Evolutionary conservation across 2,888 invertebrate species (phyloP), one percentile per base, ranked within the genome.

Genomic region (Morpho achilles): DNA sequence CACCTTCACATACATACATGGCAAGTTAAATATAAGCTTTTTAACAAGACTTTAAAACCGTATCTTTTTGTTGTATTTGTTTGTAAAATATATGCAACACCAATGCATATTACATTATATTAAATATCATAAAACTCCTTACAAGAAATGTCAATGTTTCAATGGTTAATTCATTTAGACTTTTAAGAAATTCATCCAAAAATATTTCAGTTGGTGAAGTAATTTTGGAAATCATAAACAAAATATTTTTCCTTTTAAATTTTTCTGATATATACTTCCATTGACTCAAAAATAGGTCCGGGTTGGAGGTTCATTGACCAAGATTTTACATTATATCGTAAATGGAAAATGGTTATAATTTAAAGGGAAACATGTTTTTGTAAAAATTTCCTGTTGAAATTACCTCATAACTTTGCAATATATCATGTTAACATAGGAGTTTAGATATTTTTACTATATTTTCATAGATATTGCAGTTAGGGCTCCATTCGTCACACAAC

Each of bases 401-500:
- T 41, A 43, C 16, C 42, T 7, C 9, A 16, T 16, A 16, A 32
- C 32, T 32, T 32, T 32, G 32, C 32, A 32, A 32, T 32, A 32
- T 5, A 5, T 32, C 32, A 32, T 32, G 32, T 5, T 32, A 32
- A 32, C 32, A 32, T 32, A 32, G 32, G 32, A 32, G 2, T 32
- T 32, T 32, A 32, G 32, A 32, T 32, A 32, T 32, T 32, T 32
- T 5, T 5, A 32, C 3, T 32, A 32, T 32, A 32, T 2, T 32
- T 32, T 5, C 32, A 32, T 5, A 32, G 4, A 32, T 46, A 52
- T 46, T 22, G 54, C 52, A 32, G 50, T 49, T 49, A 50, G 58
- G 57, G 55, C 57, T 46, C 50, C n/a, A 42, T 22, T 23, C 54
- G 22, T 39, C 8, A 45, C 50, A 56, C 50, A 32, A 53, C 51